phyloP scores from a whole-genome alignment of 2,113 vertebrate species.

The Phrynocephalus versicolor region DNA sequence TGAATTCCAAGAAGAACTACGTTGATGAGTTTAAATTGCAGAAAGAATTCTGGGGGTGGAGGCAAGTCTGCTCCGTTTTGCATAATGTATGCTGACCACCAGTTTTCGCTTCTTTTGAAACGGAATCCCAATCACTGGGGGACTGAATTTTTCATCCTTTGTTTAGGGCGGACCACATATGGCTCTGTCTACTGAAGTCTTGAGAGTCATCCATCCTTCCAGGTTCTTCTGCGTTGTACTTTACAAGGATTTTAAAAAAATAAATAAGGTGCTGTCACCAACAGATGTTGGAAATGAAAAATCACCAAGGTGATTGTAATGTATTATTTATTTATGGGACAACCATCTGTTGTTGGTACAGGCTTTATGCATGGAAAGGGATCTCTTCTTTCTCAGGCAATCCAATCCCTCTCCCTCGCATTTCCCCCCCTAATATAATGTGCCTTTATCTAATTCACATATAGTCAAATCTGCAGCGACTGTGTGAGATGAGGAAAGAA shows the following conservation, averaged over 20 bases:
- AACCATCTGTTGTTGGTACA: constrained; percentile 21
- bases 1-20: too few species aligned
- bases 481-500: too few species aligned
- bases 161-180: background rate
- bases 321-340: constrained; percentile 32
- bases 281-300: constrained; percentile 30
- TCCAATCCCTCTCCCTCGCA: background rate
- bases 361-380: background rate
- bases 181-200: background rate
- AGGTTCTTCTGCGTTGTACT: background rate
- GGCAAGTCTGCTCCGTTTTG: background rate
- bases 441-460: background rate
- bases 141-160: background rate
- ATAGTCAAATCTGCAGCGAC: background rate
- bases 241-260: background rate
- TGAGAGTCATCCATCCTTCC: background rate
- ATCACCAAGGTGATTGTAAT: constrained; percentile 11
- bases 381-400: background rate
- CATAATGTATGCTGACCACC: background rate
- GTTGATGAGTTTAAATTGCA: background rate
- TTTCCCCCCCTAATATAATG: too few species aligned
- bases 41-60: background rate
- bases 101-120: background rate
- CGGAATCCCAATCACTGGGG: background rate
- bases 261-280: background rate